phyloP scores from a whole-genome alignment of 2,888 invertebrate genomes.

The Campopleginae sp. region DNA sequence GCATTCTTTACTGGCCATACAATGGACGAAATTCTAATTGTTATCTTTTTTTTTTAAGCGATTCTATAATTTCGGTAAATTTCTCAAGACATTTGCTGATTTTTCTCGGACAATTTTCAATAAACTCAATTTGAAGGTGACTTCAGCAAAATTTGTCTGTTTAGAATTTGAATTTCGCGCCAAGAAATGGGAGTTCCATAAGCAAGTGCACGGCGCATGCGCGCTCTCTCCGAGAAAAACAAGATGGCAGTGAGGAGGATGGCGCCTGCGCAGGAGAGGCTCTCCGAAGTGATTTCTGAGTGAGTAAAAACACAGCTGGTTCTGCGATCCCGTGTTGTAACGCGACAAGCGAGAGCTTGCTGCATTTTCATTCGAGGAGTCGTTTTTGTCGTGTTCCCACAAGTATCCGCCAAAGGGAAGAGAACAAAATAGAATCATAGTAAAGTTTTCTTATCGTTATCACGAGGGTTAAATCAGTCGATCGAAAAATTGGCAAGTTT shows the following conservation, averaged over 20 bases:
- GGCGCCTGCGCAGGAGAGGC: constrained; percentile 68
- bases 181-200: not conserved
- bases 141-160: not conserved
- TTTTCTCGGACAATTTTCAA: too few relatives aligned
- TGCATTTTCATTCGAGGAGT: constrained; percentile 3
- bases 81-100: too few relatives aligned
- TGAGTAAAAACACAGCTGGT: constrained; percentile 79
- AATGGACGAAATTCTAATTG: not conserved
- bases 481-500: not conserved
- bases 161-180: not conserved
- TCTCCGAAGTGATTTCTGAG: constrained; percentile 66
- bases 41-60: not conserved
- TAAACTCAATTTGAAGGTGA: not conserved
- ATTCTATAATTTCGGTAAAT: too few relatives aligned
- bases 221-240: not conserved
- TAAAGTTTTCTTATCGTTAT: not conserved
- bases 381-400: constrained; percentile 64
- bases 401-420: constrained; percentile 70
- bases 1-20: not conserved
- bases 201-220: constrained; percentile 5
- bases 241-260: constrained; percentile 15
- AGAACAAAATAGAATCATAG: not conserved
- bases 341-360: constrained; percentile 75
- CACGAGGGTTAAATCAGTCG: not conserved
- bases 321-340: constrained; percentile 74